A percentile compares a stretch with the other conserved stretches of the same genome.
Conservation (phyloP, 2,113 vertebrate species). For the Axis porcinus region DNA sequence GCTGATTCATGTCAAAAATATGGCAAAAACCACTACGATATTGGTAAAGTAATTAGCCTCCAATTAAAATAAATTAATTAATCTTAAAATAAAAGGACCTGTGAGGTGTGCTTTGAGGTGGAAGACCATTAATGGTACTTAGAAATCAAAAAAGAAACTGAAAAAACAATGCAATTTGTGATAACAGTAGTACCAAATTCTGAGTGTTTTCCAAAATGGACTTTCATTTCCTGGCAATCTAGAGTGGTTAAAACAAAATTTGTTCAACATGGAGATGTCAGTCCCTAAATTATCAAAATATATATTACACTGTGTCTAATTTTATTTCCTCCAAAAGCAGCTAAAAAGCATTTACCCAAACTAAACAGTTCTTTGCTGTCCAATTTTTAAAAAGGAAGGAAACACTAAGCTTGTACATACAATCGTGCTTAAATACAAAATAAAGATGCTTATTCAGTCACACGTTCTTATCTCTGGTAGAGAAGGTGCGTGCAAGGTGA, state of each 20-base stretch:
- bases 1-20: background rate
- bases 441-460: constrained; percentile 63
- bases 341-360: background rate
- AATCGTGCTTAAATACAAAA: constrained; percentile 59
- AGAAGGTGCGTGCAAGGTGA: constrained; percentile 63
- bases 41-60: background rate
- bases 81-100: background rate
- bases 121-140: background rate
- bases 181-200: background rate
- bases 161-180: background rate
- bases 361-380: background rate
- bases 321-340: background rate
- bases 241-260: background rate
- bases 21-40: background rate
- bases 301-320: background rate
- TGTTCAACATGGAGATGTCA: background rate
- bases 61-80: background rate
- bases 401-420: background rate
- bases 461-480: constrained; percentile 43
- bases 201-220: constrained; percentile 34
- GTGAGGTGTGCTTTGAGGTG: background rate
- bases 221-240: constrained; percentile 13
- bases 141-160: constrained; percentile 11
- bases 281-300: constrained; percentile 42
- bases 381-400: constrained; percentile 12